phyloP scores from a whole-genome alignment of 2,797 vertebrate genomes.

The Dermochelys coriacea region DNA sequence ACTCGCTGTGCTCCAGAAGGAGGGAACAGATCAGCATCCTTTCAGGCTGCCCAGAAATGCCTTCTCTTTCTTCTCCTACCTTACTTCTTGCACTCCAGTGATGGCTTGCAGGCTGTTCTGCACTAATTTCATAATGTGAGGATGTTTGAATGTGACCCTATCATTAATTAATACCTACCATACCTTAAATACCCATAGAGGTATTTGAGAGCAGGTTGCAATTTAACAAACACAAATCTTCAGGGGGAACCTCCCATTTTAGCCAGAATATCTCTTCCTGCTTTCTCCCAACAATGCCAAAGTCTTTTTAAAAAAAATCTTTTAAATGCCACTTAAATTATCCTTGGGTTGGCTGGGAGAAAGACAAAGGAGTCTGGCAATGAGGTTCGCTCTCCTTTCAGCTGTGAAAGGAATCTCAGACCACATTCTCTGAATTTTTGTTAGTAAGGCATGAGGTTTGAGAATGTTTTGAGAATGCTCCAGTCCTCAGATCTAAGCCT shows the following conservation, averaged over 20 bases:
- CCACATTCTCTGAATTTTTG: neutral
- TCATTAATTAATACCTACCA: neutral
- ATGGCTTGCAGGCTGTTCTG: neutral
- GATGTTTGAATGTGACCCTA: neutral
- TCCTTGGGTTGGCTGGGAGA: constrained; percentile 18
- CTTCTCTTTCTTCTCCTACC: neutral
- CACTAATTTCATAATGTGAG: neutral
- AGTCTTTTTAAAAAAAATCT: constrained; percentile 8
- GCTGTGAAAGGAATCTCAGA: neutral
- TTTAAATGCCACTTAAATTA: constrained; percentile 44
- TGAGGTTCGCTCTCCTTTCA: constrained; percentile 29
- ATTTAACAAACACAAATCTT: constrained; percentile 5
- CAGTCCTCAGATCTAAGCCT: neutral
- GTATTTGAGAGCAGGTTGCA: neutral
- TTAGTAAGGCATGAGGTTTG: neutral
- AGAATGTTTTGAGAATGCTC: neutral
- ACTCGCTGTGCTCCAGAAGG: neutral
- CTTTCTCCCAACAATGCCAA: constrained; percentile 26
- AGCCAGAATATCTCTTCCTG: constrained; percentile 38
- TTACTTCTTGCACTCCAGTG: neutral
- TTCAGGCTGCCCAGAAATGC: neutral
- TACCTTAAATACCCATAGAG: neutral
- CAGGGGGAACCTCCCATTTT: constrained; percentile 27
- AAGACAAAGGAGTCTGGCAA: constrained; percentile 4
- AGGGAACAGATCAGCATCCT: neutral